Base-by-base conservation (phyloP, 2,888 invertebrate species). In the Caenorhabditis sp. region DNA sequence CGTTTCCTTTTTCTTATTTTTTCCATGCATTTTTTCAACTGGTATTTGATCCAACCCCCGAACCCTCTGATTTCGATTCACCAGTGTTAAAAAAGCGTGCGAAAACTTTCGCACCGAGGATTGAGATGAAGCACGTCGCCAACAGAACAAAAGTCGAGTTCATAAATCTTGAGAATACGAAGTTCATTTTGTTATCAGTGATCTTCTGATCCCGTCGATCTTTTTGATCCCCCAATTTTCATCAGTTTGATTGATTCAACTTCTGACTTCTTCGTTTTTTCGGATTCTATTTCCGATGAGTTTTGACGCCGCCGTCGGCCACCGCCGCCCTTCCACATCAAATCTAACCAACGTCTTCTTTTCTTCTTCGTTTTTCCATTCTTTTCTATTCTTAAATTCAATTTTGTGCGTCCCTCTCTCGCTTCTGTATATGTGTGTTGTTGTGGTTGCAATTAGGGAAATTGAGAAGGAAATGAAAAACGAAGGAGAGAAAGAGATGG, bases 401-500 rank as follows among this genome's bases (percentile, higher is more conserved):
- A 75, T 75, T 75, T 64, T 74, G 64, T 47, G 47, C 44, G 16
- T 44, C 44, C 16, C 16, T 12, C 16, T 16, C 16, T 44, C 7
- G 3, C 19, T 47, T 59, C 31, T 44, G 2, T 64, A 41, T 58
- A 1, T 70, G 19, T 10, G 26, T 44, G 22, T n/a, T 70, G 22
- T 31, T 49, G 59, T 44, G 54, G 74, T 76, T 69, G 68, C 76
- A 77, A 77, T 77, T 77, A 77, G 76, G 76, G 69, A 77, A 77
- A 77, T 77, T 77, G 76, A 51, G 69, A 69, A 68, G 76, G 59
- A 77, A 77, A 69, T 68, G 61, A 69, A 77, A 77, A 58, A 28
- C 24, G 31, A 16, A 26, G 49, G n/a, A 56, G 41, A n/a, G 47
- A 64, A 22, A 19, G 49, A n/a, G 47, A 64, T 12, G 22, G 49